Evolutionary conservation across 1,140 invertebrate species (phyloP), one percentile per base, ranked within the genome.

Genomic region (Drosophila tristis): DNA sequence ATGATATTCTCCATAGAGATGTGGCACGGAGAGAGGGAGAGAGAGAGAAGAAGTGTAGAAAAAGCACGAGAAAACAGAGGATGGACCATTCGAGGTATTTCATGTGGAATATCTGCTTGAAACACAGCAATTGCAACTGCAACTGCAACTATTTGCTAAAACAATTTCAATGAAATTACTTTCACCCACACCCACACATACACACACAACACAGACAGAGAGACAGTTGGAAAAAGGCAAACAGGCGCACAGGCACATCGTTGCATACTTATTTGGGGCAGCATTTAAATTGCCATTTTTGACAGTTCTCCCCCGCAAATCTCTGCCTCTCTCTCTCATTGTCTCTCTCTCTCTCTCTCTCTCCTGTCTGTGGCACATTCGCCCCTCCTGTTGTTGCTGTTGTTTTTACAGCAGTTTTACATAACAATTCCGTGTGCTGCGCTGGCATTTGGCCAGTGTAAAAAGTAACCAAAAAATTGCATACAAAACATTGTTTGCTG

Each of bases 201-300:
- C 31, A 45, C 5, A 42, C n/a, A 23, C 20, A 43, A 16, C 16
- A 16, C 16, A 16, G 16, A 16, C 16, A 16, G 45, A 6, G 15
- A 56, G 15, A 57, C 42, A 67, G 55, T 68, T 45, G 55, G 9
- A 15, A 63, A 45, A 35, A 25, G 49, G 26, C 15, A 66, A 25
- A 13, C 57, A 47, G 3, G 26, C 44, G 61, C 65, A 62, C 57
- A 47, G 3, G 26, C 44, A 63, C 65, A 62, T 42, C 66, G 61
- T 74, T 49, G 57, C 57, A 51, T 87, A 78, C 74, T 81, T 86
- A 43, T 87, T 78, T 75, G 49, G 78, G 56, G 31, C 74, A 63
- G 63, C 64, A 87, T 78, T 86, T 65, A 75, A 87, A 87, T 81
- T 87, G 74, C 63, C 49, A 63, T 81, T 78, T 72, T 68, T 81